phyloP scores from a whole-genome alignment of 2,888 invertebrate species.

The Xylota sylvarum region DNA sequence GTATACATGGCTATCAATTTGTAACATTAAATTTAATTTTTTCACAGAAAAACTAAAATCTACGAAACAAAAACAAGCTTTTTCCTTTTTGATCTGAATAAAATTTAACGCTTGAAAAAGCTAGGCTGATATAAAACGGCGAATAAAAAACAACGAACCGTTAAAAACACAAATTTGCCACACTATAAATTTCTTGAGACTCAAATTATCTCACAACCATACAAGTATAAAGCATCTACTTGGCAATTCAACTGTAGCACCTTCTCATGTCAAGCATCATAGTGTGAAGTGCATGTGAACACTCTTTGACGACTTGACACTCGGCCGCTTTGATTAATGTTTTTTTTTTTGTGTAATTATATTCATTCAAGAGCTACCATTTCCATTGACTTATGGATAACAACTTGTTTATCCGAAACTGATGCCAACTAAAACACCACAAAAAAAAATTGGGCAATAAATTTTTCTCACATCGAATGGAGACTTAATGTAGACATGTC shows the following conservation, averaged over 20 bases:
- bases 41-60: not conserved
- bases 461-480: slow-evolving; percentile 1
- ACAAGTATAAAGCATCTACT: not conserved
- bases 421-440: not conserved
- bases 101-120: not conserved
- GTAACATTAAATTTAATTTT: not conserved
- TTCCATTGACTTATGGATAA: not conserved
- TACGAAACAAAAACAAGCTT: not conserved
- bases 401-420: slow-evolving; percentile 13
- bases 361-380: slow-evolving; percentile 7
- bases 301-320: slow-evolving; percentile 7
- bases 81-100: slow-evolving; percentile 2
- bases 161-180: slow-evolving; percentile 20
- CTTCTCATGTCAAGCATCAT: slow-evolving; percentile 8
- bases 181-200: slow-evolving; percentile 14
- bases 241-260: slow-evolving; percentile 1
- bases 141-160: slow-evolving; percentile 27
- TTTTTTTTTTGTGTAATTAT: not conserved
- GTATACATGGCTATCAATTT: not conserved
- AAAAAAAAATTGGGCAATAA: slow-evolving; percentile 10
- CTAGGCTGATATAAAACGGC: not conserved
- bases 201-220: slow-evolving; percentile 5
- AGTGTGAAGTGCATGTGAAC: slow-evolving; percentile 17
- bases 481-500: not conserved
- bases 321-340: slow-evolving; percentile 23